Conservation (phyloP, 2,797 vertebrate genomes). For the Anniella stebbinsi region DNA sequence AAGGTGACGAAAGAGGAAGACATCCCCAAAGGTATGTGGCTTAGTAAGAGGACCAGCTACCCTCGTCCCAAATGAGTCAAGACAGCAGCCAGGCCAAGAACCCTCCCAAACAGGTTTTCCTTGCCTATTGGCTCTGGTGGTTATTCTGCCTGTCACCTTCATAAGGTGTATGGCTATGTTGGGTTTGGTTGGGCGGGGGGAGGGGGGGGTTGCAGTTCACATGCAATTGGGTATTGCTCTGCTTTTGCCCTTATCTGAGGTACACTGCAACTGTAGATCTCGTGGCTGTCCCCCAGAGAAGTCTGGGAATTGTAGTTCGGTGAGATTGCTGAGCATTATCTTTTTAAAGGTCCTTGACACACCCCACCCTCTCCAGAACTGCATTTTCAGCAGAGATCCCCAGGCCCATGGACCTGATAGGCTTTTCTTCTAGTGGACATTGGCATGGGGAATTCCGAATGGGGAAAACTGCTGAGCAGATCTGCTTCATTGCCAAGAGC, state of each 20-base stretch:
- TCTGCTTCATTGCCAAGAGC: not conserved
- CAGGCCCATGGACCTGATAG: not conserved
- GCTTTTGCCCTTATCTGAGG: not conserved
- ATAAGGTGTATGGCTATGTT: not conserved
- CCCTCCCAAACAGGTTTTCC: no score
- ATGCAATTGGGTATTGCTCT: no score
- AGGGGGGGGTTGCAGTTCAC: not conserved
- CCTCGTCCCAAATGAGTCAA: not conserved
- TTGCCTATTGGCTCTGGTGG: no score
- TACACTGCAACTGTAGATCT: not conserved
- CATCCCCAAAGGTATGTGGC: constrained; percentile 83
- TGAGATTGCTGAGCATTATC: not conserved
- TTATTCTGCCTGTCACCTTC: not conserved
- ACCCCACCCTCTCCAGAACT: not conserved
- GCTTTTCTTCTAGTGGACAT: not conserved
- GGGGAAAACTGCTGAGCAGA: not conserved
- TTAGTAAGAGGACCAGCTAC: not conserved
- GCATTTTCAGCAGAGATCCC: not conserved
- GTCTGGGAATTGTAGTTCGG: not conserved
- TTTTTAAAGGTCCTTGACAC: not conserved
- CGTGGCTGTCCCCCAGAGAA: not conserved
- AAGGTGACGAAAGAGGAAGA: constrained; percentile 81
- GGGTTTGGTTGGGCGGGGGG: not conserved
- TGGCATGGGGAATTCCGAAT: not conserved
- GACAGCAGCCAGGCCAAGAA: no score